Conservation (phyloP, 2,113 vertebrate genomes). For the Austrofundulus limnaeus region DNA sequence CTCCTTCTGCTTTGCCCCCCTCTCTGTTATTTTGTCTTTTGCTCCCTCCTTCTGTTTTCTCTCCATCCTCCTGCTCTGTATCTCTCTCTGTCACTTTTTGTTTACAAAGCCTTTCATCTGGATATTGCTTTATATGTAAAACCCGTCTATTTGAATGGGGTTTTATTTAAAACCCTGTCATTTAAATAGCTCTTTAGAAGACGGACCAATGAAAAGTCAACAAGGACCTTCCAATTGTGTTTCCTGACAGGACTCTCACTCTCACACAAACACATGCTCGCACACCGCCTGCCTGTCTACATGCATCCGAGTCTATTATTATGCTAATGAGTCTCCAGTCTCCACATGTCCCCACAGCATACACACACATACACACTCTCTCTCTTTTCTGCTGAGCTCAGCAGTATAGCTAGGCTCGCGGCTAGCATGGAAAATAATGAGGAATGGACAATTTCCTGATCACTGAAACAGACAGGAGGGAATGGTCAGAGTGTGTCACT, state of each 20-base stretch:
- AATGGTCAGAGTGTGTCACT: conserved; percentile 46
- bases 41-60: conserved; percentile 23
- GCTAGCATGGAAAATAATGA: conserved; percentile 55
- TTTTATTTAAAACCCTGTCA: conserved; percentile 69
- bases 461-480: conserved; percentile 48
- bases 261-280: conserved; percentile 28
- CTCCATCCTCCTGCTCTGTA: conserved; percentile 27
- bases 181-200: conserved; percentile 71
- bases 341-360: conserved; percentile 72
- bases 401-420: conserved; percentile 60
- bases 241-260: conserved; percentile 49
- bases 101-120: conserved; percentile 71
- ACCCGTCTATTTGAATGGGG: conserved; percentile 64
- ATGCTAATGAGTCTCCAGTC: conserved; percentile 80
- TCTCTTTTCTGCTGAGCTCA: conserved; percentile 69
- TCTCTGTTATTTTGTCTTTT: conserved; percentile 31
- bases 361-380: conserved; percentile 23
- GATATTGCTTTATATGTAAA: conserved; percentile 71
- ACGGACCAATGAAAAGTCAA: conserved; percentile 72
- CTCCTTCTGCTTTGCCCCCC: conserved; percentile 21
- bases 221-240: conserved; percentile 63
- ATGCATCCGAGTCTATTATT: conserved; percentile 80
- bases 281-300: conserved; percentile 68
- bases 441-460: conserved; percentile 62
- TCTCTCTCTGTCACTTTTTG: conserved; percentile 59